Percentiles rank a stretch among this genome's conserved stretches.
phyloP scores from a whole-genome alignment of 2,113 vertebrate genomes.

The Tachysurus vachellii region DNA sequence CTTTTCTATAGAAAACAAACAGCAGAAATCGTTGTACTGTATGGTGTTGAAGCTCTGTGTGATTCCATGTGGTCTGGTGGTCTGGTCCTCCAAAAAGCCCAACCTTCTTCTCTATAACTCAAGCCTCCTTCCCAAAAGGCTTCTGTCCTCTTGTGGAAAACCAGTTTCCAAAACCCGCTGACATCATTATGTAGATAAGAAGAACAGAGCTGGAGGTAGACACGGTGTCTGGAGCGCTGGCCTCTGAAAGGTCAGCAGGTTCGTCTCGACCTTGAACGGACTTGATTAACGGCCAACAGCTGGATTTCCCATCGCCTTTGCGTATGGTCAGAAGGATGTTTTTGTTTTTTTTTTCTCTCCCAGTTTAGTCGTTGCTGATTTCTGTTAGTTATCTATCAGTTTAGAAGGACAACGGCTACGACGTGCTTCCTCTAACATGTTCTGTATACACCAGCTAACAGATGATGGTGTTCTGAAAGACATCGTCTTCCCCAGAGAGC shows the following conservation, averaged over 20 bases:
- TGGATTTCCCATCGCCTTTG: not conserved
- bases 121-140: not conserved
- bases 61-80: too few relatives aligned
- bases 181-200: not conserved
- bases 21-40: not conserved
- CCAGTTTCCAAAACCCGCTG: not conserved
- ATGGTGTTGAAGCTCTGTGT: not conserved
- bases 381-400: not conserved
- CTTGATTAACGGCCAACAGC: conserved; percentile 4
- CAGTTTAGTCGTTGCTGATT: not conserved
- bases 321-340: not conserved
- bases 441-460: not conserved
- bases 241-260: conserved; percentile 2
- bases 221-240: not conserved
- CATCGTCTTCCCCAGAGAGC: not conserved
- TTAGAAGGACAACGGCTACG: not conserved
- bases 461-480: not conserved
- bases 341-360: not conserved
- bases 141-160: not conserved
- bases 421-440: not conserved
- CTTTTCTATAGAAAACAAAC: not conserved
- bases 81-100: not conserved
- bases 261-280: not conserved
- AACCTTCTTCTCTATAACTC: not conserved
- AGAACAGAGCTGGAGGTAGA: not conserved